phyloP scores from a whole-genome alignment of 1,140 invertebrate species.

The Solenopsis fugax region DNA sequence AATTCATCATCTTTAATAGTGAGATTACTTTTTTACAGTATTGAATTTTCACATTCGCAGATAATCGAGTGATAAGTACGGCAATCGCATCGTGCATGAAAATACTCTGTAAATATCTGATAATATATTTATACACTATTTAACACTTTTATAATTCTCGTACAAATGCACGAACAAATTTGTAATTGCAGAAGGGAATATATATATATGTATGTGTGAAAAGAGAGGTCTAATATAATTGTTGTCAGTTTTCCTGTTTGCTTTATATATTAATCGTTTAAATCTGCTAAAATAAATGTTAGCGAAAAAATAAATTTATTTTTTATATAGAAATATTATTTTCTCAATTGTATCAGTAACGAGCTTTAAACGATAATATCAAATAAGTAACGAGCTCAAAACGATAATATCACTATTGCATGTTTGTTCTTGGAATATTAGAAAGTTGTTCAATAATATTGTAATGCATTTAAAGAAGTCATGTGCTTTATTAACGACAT shows the following conservation, averaged over 20 bases:
- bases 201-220: slow-evolving; percentile 36
- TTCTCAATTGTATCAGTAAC: neutral
- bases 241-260: slow-evolving; percentile 15
- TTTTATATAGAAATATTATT: slow-evolving; percentile 21
- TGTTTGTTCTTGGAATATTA: neutral
- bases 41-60: slow-evolving; percentile 9
- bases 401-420: neutral
- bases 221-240: slow-evolving; percentile 7
- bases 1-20: slow-evolving; percentile 9
- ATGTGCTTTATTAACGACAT: neutral
- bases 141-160: slow-evolving; percentile 75
- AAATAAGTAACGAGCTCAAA: too few relatives aligned
- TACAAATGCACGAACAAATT: slow-evolving; percentile 63
- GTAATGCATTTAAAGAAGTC: slow-evolving; percentile 15
- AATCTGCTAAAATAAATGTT: slow-evolving; percentile 14
- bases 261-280: slow-evolving; percentile 18
- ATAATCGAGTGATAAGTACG: slow-evolving; percentile 36
- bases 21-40: slow-evolving; percentile 71
- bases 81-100: slow-evolving; percentile 45
- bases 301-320: slow-evolving; percentile 6
- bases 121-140: slow-evolving; percentile 75
- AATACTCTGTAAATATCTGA: slow-evolving; percentile 75
- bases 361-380: neutral
- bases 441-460: slow-evolving; percentile 25
- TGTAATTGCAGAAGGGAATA: slow-evolving; percentile 61